phyloP scores from a whole-genome alignment of 2,797 vertebrate genomes.

The Etheostoma nigrum region DNA sequence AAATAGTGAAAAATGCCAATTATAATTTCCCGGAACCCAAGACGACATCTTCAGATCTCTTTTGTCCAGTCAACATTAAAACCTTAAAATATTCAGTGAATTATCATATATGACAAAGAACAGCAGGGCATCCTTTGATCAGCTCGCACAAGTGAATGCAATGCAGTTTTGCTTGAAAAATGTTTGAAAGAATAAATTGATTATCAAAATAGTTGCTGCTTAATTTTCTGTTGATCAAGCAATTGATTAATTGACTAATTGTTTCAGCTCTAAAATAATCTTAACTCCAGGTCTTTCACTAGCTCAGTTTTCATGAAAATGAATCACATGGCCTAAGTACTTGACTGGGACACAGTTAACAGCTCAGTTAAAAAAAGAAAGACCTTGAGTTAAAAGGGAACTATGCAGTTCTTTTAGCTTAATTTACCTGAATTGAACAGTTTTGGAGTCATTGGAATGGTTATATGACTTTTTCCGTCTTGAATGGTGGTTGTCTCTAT shows the following conservation, averaged over 20 bases:
- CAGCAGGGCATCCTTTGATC: not conserved
- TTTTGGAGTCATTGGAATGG: no score
- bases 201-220: not conserved
- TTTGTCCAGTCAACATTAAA: not conserved
- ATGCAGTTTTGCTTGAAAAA: not conserved
- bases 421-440: no score
- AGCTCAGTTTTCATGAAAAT: conserved; percentile 1
- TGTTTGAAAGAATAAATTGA: not conserved
- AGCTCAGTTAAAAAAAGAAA: not conserved
- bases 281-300: not conserved
- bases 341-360: not conserved
- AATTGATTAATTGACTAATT: not conserved
- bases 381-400: no score
- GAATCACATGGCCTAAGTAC: not conserved
- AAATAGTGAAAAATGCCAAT: not conserved
- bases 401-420: no score
- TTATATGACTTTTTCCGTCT: no score
- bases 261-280: no score
- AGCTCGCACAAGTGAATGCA: not conserved
- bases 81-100: not conserved
- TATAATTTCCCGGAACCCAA: not conserved
- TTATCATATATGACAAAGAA: not conserved
- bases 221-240: not conserved
- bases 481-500: no score
- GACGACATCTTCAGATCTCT: not conserved